A percentile compares a stretch with the other conserved stretches of the same genome.
Evolutionary conservation across 1,140 invertebrate species (phyloP).

Genomic region (Drosophila kohkoa): DNA sequence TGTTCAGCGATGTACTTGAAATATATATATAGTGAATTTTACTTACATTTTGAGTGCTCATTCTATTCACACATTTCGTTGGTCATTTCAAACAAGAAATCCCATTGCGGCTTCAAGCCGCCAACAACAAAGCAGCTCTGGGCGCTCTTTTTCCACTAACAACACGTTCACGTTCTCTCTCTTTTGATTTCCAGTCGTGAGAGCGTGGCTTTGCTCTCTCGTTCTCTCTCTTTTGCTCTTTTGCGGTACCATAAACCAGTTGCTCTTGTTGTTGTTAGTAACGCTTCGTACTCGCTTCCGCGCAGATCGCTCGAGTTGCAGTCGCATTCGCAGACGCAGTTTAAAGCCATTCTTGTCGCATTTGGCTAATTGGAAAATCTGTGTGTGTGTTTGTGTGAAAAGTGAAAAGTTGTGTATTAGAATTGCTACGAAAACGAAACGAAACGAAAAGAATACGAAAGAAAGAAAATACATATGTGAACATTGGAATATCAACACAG

Average conservation of each 20-base stretch:
- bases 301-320: slow-evolving; percentile 57
- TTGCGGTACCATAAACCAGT: slow-evolving; percentile 63
- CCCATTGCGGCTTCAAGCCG: slow-evolving; percentile 20
- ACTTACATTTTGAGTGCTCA: neutral
- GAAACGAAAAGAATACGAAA: slow-evolving; percentile 17
- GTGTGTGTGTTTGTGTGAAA: slow-evolving; percentile 61
- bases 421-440: slow-evolving; percentile 24
- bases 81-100: neutral
- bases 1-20: neutral
- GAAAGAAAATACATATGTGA: neutral
- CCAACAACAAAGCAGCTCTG: slow-evolving; percentile 31
- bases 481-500: slow-evolving; percentile 6
- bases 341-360: neutral
- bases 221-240: slow-evolving; percentile 12
- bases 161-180: slow-evolving; percentile 9
- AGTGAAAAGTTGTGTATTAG: slow-evolving; percentile 60
- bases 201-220: slow-evolving; percentile 12
- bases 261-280: slow-evolving; percentile 69
- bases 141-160: slow-evolving; percentile 12
- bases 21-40: too few relatives aligned
- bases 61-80: neutral
- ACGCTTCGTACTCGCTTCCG: slow-evolving; percentile 64
- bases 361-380: slow-evolving; percentile 50
- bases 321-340: slow-evolving; percentile 2
- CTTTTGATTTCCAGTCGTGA: slow-evolving; percentile 27